These are phyloP conservation scores for Bergia sp. DNA, from an alignment of 92 coral and sea anemone genomes.

Conservation along the genomic window DNA sequence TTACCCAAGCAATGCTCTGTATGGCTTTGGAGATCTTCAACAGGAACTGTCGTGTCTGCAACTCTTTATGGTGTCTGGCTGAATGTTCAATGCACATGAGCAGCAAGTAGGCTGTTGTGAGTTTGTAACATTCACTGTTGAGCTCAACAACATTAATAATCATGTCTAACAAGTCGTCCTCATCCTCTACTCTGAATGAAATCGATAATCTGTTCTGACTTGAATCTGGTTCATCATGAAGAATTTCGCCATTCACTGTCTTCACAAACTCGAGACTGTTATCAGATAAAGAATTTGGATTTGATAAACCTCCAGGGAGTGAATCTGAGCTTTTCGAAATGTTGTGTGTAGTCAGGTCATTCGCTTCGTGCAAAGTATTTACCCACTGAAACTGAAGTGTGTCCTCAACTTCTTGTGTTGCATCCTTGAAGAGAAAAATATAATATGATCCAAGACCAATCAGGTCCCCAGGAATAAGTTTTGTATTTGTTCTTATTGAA, in stretches of 20 bases:
- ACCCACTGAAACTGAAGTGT: conserved; percentile 83
- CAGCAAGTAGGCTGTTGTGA: conserved; percentile 86
- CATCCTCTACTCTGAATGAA: conserved; percentile 75
- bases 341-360: conserved; percentile 46
- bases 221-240: conserved; percentile 2
- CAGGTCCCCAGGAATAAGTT: conserved; percentile 87
- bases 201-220: conserved; percentile 58
- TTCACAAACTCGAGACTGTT: conserved; percentile 45
- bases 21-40: conserved; percentile 86
- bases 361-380: conserved; percentile 60
- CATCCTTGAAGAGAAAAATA: conserved; percentile 91
- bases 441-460: conserved; percentile 85
- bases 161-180: conserved; percentile 81
- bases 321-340: conserved; percentile 2
- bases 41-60: conserved; percentile 84
- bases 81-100: conserved; percentile 90
- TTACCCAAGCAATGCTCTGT: conserved; percentile 93
- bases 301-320: not conserved
- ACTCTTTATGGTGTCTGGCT: conserved; percentile 76
- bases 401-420: conserved; percentile 79
- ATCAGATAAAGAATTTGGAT: conserved; percentile 17
- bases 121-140: conserved; percentile 72
- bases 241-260: conserved; percentile 24
- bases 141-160: conserved; percentile 71
- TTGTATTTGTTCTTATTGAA: conserved; percentile 52